Percentiles rank a stretch among this genome's conserved stretches.
These are phyloP conservation scores for Pachymerium ferrugineum DNA, from an alignment of 2,888 invertebrate species.

Conservation along the genomic window DNA sequence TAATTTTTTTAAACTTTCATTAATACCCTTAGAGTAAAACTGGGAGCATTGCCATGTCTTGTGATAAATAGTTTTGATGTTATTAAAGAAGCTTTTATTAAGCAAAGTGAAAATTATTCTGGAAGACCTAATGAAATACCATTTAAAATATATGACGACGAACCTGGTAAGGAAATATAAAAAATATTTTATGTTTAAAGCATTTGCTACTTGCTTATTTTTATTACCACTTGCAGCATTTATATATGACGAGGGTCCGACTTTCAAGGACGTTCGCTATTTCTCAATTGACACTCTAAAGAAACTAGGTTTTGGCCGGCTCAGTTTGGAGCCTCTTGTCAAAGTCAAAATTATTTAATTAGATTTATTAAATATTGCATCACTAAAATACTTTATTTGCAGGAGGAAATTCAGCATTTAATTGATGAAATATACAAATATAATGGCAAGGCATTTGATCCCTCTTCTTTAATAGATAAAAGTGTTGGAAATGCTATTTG, in stretches of 20 bases:
- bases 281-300: background rate
- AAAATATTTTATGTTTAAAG: no score
- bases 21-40: background rate
- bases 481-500: background rate
- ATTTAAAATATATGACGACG: background rate
- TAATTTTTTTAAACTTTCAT: no score
- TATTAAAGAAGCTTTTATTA: conserved; percentile 29
- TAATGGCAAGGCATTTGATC: background rate
- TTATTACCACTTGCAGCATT: no score
- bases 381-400: background rate
- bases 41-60: background rate
- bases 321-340: background rate
- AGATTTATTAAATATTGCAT: background rate
- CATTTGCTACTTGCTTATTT: no score
- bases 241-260: background rate
- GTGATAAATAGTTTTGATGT: background rate
- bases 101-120: conserved; percentile 12
- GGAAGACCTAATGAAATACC: conserved; percentile 1
- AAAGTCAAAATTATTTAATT: background rate
- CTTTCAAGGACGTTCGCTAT: background rate
- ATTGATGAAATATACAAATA: background rate
- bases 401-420: background rate
- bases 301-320: background rate
- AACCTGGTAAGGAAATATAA: background rate
- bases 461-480: background rate